Base-by-base conservation (phyloP, 2,797 vertebrate species). In the Manis pentadactyla region DNA sequence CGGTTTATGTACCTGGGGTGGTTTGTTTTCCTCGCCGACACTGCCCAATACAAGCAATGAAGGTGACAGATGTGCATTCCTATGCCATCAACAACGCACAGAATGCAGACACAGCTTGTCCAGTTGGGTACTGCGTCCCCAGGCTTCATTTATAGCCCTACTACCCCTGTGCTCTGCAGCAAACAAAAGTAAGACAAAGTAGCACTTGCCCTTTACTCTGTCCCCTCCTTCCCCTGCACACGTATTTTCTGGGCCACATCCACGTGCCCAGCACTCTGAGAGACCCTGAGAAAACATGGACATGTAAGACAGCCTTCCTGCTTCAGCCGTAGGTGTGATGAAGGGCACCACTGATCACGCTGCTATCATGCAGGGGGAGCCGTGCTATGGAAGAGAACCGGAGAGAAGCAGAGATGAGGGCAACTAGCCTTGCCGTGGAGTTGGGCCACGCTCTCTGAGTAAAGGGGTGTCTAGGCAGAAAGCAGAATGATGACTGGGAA, bases 361-460 rank as follows among this genome's bases (percentile, higher is more conserved):
- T 13, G 1, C 11, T 29, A 29, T 5, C 25, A 18, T 18, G 8
- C 11, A 3, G 1, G 1, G 18, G 42, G 69, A 13, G 8, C 10
- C 3, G 1, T 0, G 42, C 34, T 4, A 4, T 0, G 25, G 49
- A 19, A 9, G 13, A 27, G 21, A 10, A 5, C 6, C 1, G 0
- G 7, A 25, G 13, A 73, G 21, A 61, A 5, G 19, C 17, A 21
- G 3, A 2, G 1, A 25, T 3, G 15, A 15, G 27, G 39, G 2
- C 6, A 11, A 7, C 3, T 17, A 53, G 13, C 14, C 5, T 77
- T 8, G 7, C 18, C 10, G 4, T 5, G 4, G 10, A 29, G 7
- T 29, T 10, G 9, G 23, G 7, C 31, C 57, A 17, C 69, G 8
- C 37, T n/a, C 51, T 69, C 49, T 51, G 25, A 11, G 21, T 2